Percentiles rank a stretch among this genome's conserved stretches.
Evolutionary conservation across 2,113 vertebrate species (phyloP).

Genomic region (Bubo bubo): DNA sequence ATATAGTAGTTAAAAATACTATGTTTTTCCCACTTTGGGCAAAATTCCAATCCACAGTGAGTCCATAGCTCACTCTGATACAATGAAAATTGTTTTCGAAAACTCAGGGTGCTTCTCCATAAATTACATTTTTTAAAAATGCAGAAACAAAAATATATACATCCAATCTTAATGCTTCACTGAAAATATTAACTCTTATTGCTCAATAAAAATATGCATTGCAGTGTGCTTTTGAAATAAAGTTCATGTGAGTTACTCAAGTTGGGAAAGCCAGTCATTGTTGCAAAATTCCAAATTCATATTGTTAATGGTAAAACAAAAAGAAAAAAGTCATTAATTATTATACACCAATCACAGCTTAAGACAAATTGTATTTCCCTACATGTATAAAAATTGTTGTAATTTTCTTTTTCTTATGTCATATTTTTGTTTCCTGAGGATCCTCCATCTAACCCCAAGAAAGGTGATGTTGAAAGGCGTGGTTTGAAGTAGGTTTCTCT

Average conservation of each 20-base stretch:
- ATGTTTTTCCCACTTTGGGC: background rate
- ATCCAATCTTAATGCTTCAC: background rate
- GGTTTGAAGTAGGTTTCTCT: background rate
- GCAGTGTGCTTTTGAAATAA: background rate
- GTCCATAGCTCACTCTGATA: background rate
- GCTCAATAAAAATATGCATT: background rate
- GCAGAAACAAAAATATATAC: background rate
- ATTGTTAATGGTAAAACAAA: background rate
- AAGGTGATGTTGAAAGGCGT: background rate
- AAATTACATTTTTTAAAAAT: background rate
- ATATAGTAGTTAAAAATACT: background rate
- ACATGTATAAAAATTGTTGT: background rate
- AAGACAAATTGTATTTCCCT: background rate
- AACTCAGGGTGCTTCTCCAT: background rate
- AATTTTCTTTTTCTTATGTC: background rate
- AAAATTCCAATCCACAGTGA: background rate
- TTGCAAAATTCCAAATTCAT: background rate
- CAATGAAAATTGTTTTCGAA: background rate
- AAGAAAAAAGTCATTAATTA: background rate
- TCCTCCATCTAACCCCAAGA: background rate
- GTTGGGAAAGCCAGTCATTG: background rate
- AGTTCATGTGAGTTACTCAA: background rate
- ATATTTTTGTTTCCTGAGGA: background rate
- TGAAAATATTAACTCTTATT: background rate
- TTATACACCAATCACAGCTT: background rate